Evolutionary conservation across 2,888 invertebrate genomes (phyloP), one percentile per base, ranked within the genome.

Genomic region (Eupeodes latifasciatus): DNA sequence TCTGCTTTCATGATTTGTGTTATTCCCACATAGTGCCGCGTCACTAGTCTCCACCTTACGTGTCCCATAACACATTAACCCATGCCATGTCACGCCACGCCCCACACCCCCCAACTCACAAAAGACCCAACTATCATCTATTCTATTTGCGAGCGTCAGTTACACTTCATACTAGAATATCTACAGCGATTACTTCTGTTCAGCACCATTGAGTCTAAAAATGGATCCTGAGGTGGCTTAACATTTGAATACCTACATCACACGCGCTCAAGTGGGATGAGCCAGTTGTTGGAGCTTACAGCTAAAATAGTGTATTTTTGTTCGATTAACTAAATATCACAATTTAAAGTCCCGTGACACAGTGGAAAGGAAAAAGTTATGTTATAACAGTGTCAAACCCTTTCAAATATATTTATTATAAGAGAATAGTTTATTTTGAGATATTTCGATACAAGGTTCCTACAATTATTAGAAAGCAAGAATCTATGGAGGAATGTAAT

Each of bases 121-220:
- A 49, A 27, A 27, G 27, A 3, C 27, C 16, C 34, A 7, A 16
- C 62, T 49, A 49, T 57, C 59, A 44, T 16, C n/a, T 27, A 5
- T 14, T 71, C 40, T 66, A 76, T 69, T 71, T 76, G 57, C 6
- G n/a, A 66, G 59, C 61, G 16, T 77, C 76, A 76, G 82, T 86
- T 79, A 76, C 81, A 86, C 75, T 75, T 75, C 36, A 57, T 69
- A 34, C 67, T 36, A 14, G 62, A 57, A 12, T 44, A 27, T 27
- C 27, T 27, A 75, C 51, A 75, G 47, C 69, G 75, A 82, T 82
- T 82, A 72, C 72, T 80, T 79, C 40, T 80, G 80, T 83, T 83
- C 80, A 67, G 53, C 83, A 55, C 67, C 83, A 80, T 83, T 80
- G 76, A 74, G 59, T 77, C 53, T 62, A 62, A 64, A 77, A 85